Percentiles rank a stretch among this genome's conserved stretches.
phyloP scores from a whole-genome alignment of 92 coral and sea anemone genomes.

The Plumapathes pennacea region DNA sequence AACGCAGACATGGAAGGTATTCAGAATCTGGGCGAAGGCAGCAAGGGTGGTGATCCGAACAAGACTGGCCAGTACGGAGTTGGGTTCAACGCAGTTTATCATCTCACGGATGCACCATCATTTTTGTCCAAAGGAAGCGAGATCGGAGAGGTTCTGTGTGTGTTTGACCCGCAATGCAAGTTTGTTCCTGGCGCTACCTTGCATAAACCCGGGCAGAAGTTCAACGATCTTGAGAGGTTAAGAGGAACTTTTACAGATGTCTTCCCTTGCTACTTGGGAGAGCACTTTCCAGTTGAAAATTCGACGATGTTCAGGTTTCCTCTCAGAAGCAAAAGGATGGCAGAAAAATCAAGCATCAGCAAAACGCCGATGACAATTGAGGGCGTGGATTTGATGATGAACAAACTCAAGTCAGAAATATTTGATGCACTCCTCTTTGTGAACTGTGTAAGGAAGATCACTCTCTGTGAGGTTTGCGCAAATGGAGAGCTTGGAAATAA shows the following conservation, averaged over 20 bases:
- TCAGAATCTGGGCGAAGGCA: conserved; percentile 86
- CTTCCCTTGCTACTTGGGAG: conserved; percentile 61
- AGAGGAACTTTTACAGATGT: conserved; percentile 50
- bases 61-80: conserved; percentile 94
- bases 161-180: conserved; percentile 75
- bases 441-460: conserved; percentile 63
- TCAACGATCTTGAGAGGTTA: conserved; percentile 15
- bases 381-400: conserved; percentile 38
- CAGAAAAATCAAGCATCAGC: conserved; percentile 22
- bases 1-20: conserved; percentile 70
- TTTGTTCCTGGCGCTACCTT: conserved; percentile 64
- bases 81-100: conserved; percentile 91
- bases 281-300: conserved; percentile 44
- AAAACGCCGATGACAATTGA: conserved; percentile 8
- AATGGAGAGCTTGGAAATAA: conserved; percentile 15
- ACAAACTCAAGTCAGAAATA: conserved; percentile 50
- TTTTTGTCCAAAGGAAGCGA: conserved; percentile 69
- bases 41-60: conserved; percentile 81
- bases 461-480: conserved; percentile 53
- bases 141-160: conserved; percentile 78
- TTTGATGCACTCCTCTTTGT: conserved; percentile 71
- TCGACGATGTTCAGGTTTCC: conserved; percentile 84
- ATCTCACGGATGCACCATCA: conserved; percentile 83
- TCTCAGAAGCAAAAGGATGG: conserved; percentile 46
- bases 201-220: conserved; percentile 62